Conservation (phyloP, 2,113 vertebrate species). For the Otocyon megalotis region DNA sequence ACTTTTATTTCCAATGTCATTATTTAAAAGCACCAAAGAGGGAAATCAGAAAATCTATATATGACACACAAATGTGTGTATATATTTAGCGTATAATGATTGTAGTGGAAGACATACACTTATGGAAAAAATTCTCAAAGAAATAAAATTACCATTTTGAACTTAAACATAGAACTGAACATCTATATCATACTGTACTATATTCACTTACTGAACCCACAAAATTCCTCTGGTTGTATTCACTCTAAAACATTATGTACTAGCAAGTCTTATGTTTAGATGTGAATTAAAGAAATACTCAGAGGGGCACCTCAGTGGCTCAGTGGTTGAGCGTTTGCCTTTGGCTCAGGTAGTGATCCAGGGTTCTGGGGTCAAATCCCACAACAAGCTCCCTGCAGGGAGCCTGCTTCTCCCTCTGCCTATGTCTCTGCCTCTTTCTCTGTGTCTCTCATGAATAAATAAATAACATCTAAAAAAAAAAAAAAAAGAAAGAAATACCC, state of each 20-base stretch:
- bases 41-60: not conserved
- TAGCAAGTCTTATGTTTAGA: not conserved
- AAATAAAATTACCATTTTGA: not conserved
- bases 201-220: not conserved
- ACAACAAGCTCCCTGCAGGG: too few species aligned
- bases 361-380: too few species aligned
- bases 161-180: not conserved
- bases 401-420: too few species aligned
- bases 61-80: not conserved
- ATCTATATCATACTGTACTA: rapidly evolving
- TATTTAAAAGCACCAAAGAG: conserved; percentile 2
- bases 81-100: not conserved
- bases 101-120: not conserved
- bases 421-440: too few species aligned
- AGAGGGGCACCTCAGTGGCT: not conserved
- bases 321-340: too few species aligned
- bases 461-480: too few species aligned
- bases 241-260: not conserved
- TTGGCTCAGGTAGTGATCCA: too few species aligned
- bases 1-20: not conserved
- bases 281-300: not conserved
- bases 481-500: not conserved
- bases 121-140: not conserved
- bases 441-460: too few species aligned
- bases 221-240: not conserved